A percentile compares a stretch with the other conserved stretches of the same genome.
phyloP scores from a whole-genome alignment of 2,797 vertebrate species.

The Hydrophis major region DNA sequence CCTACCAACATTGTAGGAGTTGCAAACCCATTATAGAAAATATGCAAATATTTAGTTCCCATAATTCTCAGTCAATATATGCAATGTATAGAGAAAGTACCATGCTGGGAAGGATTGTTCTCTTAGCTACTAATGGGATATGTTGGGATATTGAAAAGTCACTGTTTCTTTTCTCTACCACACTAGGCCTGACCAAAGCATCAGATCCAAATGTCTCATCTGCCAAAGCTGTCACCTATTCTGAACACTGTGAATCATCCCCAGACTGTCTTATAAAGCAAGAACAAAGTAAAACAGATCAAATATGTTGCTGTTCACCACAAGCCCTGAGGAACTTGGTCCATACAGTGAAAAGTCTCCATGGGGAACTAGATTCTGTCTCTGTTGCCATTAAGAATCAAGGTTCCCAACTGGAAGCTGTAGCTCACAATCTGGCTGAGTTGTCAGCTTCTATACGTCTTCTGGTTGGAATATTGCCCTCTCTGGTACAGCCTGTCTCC shows the following conservation, averaged over 20 bases:
- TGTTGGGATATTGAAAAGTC: background rate
- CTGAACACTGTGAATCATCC: background rate
- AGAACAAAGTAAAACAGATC: background rate
- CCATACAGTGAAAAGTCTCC: constrained; percentile 15
- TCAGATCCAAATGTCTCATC: background rate
- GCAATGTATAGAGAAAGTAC: background rate
- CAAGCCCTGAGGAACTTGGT: background rate
- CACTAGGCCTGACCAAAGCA: background rate
- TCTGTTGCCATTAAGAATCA: constrained; percentile 17
- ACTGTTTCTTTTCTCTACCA: background rate
- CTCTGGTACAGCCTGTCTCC: background rate
- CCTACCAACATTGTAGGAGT: background rate
- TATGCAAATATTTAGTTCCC: background rate
- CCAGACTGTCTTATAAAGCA: background rate
- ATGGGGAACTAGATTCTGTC: constrained; percentile 11
- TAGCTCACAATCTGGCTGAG: constrained; percentile 16
- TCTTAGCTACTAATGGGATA: background rate
- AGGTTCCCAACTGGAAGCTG: constrained; percentile 1
- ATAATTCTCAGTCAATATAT: background rate
- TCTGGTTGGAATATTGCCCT: constrained; percentile 3
- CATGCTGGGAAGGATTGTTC: background rate
- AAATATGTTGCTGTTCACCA: constrained; percentile 6
- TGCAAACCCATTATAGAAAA: background rate
- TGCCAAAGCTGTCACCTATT: background rate
- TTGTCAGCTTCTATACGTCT: constrained; percentile 7